These are phyloP conservation scores for Sarcophaga rosellei DNA, from an alignment of 2,888 invertebrate genomes.

Conservation along the genomic window DNA sequence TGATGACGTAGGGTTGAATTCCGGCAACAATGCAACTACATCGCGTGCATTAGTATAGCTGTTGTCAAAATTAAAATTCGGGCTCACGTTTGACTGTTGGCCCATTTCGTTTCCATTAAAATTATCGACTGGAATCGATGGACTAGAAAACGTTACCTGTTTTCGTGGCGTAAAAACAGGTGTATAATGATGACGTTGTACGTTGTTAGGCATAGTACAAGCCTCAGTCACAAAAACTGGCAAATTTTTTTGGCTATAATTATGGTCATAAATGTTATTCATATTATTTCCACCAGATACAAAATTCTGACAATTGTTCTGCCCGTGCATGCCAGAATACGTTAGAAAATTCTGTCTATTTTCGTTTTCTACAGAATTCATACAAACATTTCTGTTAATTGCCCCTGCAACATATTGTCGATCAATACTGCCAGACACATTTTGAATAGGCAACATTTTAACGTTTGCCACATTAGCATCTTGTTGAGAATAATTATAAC, in stretches of 20 bases:
- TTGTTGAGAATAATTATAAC: not conserved
- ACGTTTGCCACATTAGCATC: no score
- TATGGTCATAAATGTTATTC: not conserved
- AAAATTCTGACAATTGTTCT: not conserved
- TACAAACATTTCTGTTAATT: no score
- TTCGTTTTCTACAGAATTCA: not conserved
- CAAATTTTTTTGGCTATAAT: not conserved
- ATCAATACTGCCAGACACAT: no score
- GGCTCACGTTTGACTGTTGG: not conserved
- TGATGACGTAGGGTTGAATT: no score
- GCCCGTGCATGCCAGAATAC: not conserved
- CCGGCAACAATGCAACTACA: no score
- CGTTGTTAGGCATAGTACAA: not conserved
- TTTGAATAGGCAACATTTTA: no score
- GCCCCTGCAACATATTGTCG: not conserved
- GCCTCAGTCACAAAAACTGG: not conserved
- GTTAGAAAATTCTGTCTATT: not conserved
- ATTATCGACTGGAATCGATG: not conserved
- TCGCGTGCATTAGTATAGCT: no score
- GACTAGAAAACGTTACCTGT: not conserved
- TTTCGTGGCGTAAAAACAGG: not conserved
- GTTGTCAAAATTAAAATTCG: not conserved
- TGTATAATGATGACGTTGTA: not conserved
- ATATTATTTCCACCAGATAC: not conserved
- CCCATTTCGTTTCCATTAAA: not conserved